phyloP scores from a whole-genome alignment of 2,113 vertebrate species.

The Reinhardtius hippoglossoides region DNA sequence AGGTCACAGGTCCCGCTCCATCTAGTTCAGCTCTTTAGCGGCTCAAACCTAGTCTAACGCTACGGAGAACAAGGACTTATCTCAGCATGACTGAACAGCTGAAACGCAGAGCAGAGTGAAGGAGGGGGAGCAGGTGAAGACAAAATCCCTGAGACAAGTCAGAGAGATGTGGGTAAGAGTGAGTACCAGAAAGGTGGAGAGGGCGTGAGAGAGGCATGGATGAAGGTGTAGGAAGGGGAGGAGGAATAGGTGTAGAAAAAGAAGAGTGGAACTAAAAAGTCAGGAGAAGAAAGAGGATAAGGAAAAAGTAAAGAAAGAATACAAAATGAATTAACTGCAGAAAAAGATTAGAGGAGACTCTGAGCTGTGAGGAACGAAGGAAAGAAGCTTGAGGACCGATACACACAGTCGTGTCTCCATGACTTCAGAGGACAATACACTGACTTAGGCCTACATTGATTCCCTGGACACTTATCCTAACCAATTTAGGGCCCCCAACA shows the following conservation, averaged over 20 bases:
- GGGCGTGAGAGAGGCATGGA: not conserved
- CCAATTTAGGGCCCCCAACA: too few species aligned
- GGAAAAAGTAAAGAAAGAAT: too few species aligned
- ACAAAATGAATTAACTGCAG: too few species aligned
- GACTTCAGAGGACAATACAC: too few species aligned
- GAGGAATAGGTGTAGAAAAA: conserved; percentile 8
- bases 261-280: not conserved
- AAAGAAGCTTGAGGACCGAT: too few species aligned
- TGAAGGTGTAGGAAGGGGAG: not conserved
- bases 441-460: too few species aligned
- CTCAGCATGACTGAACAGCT: conserved; percentile 53
- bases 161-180: not conserved
- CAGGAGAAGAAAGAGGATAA: too few species aligned
- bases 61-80: conserved; percentile 51
- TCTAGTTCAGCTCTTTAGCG: conserved; percentile 18
- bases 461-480: too few species aligned
- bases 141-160: not conserved
- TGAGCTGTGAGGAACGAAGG: too few species aligned
- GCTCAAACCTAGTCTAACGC: conserved; percentile 36
- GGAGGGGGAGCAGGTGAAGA: not conserved
- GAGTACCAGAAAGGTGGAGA: not conserved
- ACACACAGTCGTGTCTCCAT: too few species aligned
- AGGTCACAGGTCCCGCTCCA: conserved; percentile 38
- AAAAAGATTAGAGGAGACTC: too few species aligned
- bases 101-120: conserved; percentile 8